phyloP scores from a whole-genome alignment of 1,140 invertebrate species.

The Drosophila orosa region DNA sequence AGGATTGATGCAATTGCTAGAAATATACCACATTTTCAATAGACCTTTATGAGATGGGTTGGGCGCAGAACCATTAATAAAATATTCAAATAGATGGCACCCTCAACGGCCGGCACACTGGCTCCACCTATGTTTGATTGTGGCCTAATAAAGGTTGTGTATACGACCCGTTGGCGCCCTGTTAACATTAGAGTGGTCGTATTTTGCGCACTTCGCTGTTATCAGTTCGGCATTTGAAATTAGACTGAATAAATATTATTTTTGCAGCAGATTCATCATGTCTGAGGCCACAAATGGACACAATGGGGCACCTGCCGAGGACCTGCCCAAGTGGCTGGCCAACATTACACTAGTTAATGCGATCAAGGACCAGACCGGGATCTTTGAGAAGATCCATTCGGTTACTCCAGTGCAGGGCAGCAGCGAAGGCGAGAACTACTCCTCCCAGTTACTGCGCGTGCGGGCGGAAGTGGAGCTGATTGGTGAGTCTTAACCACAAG shows the following conservation, averaged over 20 bases:
- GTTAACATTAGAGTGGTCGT: neutral
- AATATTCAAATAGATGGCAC: constrained; percentile 9
- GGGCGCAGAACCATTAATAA: neutral
- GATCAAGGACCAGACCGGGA: constrained; percentile 46
- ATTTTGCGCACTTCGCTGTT: neutral
- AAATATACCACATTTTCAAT: neutral
- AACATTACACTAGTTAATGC: constrained; percentile 69
- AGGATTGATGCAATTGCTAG: constrained; percentile 8
- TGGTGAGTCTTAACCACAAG: constrained; percentile 31
- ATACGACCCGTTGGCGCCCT: constrained; percentile 28
- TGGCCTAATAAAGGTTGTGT: constrained; percentile 15
- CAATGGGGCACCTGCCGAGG: constrained; percentile 8
- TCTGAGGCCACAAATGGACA: constrained; percentile 57
- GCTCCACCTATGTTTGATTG: constrained; percentile 50
- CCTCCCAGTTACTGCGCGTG: constrained; percentile 62
- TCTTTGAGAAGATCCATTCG: constrained; percentile 53
- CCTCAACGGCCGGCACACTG: neutral
- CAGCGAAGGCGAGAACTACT: constrained; percentile 62
- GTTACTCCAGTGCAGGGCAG: constrained; percentile 35
- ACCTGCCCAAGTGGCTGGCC: constrained; percentile 62
- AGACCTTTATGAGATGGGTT: constrained; percentile 3
- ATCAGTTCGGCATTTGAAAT: neutral
- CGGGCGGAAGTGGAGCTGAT: constrained; percentile 64
- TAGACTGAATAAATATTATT: neutral
- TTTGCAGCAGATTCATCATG: constrained; percentile 45